Conservation (phyloP, 2,888 invertebrate species). For the Xanthorhoe spadicearia region DNA sequence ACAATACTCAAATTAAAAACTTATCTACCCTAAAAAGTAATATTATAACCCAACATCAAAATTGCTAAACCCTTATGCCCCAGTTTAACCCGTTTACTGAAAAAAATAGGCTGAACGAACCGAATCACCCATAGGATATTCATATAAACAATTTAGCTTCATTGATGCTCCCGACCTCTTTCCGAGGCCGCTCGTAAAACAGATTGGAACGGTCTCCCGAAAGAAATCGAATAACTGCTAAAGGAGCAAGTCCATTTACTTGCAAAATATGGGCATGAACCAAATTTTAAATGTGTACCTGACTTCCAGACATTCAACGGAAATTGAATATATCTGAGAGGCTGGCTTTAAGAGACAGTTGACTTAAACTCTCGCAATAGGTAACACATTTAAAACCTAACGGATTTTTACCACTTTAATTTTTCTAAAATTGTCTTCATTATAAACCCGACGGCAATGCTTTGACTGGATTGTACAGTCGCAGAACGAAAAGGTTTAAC, state of each 20-base stretch:
- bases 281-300: not conserved
- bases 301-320: not conserved
- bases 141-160: slow-evolving; percentile 54
- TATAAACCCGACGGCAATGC: no score
- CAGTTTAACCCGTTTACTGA: slow-evolving; percentile 34
- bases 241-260: slow-evolving; percentile 7
- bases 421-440: no score
- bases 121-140: slow-evolving; percentile 42
- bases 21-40: not conserved
- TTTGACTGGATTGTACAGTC: no score
- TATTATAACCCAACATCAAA: slow-evolving; percentile 3
- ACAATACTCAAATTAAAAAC: not conserved
- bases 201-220: slow-evolving; percentile 54
- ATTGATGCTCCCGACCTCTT: slow-evolving; percentile 54
- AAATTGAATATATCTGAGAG: not conserved
- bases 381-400: no score
- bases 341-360: no score
- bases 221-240: slow-evolving; percentile 54
- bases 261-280: not conserved
- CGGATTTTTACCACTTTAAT: no score
- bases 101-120: slow-evolving; percentile 41
- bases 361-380: no score
- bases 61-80: slow-evolving; percentile 19
- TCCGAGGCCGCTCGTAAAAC: slow-evolving; percentile 54
- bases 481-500: no score